Conservation (phyloP, 1,140 invertebrate genomes). For the Drosophila tani region DNA sequence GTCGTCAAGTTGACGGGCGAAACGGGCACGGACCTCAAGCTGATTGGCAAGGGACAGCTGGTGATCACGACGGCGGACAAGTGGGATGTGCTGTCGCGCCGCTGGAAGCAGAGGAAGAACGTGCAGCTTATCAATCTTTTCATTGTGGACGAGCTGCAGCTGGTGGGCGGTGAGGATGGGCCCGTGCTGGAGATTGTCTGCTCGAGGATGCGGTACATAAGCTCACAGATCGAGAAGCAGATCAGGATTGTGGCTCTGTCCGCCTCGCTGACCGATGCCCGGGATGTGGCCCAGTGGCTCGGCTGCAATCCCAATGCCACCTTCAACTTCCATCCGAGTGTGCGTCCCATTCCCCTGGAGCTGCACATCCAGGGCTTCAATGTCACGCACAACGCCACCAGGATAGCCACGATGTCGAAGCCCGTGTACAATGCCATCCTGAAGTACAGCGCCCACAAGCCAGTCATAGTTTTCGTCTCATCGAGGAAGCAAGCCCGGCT, state of each 20-base stretch:
- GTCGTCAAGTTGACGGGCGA: slow-evolving; percentile 98
- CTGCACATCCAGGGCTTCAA: slow-evolving; percentile 99
- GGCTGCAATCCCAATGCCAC: slow-evolving; percentile 96
- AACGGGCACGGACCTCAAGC: slow-evolving; percentile 98
- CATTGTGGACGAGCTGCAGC: slow-evolving; percentile 98
- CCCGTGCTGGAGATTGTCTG: slow-evolving; percentile 98
- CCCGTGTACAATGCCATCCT: slow-evolving; percentile 98
- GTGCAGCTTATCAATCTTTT: slow-evolving; percentile 99
- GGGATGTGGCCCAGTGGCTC: slow-evolving; percentile 98
- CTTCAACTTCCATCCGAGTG: slow-evolving; percentile 99
- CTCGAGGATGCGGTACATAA: slow-evolving; percentile 98
- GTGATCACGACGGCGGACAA: slow-evolving; percentile 99
- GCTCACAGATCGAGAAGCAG: slow-evolving; percentile 96
- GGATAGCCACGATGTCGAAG: slow-evolving; percentile 98
- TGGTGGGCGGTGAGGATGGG: slow-evolving; percentile 94
- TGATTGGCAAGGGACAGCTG: slow-evolving; percentile 96
- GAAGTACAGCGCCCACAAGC: slow-evolving; percentile 94
- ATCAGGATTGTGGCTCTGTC: slow-evolving; percentile 98
- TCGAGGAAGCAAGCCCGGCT: slow-evolving; percentile 96
- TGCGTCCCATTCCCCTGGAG: slow-evolving; percentile 97
- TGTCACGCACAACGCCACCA: slow-evolving; percentile 97
- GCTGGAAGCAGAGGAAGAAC: slow-evolving; percentile 99
- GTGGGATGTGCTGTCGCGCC: slow-evolving; percentile 98
- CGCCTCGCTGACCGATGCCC: slow-evolving; percentile 96
- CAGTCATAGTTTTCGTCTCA: slow-evolving; percentile 98